Base-by-base conservation (phyloP, 2,113 vertebrate species). In the Tetrax tetrax region DNA sequence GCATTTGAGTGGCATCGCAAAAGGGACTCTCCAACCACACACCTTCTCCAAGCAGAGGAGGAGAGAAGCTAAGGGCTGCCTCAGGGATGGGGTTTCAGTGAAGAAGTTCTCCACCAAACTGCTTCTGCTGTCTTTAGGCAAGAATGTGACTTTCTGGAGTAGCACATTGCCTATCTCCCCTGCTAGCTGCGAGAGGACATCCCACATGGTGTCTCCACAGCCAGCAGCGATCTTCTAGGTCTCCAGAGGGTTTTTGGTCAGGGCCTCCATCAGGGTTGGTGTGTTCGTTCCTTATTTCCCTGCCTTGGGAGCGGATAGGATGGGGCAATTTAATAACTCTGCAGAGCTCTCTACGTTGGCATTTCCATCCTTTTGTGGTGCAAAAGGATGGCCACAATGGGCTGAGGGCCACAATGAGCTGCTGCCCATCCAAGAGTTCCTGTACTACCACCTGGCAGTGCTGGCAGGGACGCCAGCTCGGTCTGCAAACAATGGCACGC, bases 171-270 rank as follows among this genome's bases (percentile, higher is more conserved):
- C 33, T 43, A 14, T 47, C 15, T 24, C 45, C 19, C 7, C 4
- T 1, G 0, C n/a, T 53, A 21, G 16, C 35, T 87, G 53, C 11
- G 33, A 70, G 6, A 14, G 25, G 43, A 56, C 24, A 45, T 33
- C 15, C 64, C 3, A 0, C 29, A 6, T 3, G 7, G 17, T 31
- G 12, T 35, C 31, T 48, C 48, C 0, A 0, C 48, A 88, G 48
- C 17, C 47, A 83, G 51, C 35, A 71, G 38, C 0, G 0, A 59
- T 20, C 14, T 78, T 45, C 43, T 63, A 0, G 0, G 45, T 56
- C 61, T 83, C 50, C 48, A 61, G 57, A 89, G 24, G 3, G 9
- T 23, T 87, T 78, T 84, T 1, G 0, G 10, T 69, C 61, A 72
- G 29, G 35, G 9, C 27, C 28, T 80, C 38, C 9, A 23, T 33